Conservation (phyloP, 1,140 invertebrate species). For the Bombus impatiens region DNA sequence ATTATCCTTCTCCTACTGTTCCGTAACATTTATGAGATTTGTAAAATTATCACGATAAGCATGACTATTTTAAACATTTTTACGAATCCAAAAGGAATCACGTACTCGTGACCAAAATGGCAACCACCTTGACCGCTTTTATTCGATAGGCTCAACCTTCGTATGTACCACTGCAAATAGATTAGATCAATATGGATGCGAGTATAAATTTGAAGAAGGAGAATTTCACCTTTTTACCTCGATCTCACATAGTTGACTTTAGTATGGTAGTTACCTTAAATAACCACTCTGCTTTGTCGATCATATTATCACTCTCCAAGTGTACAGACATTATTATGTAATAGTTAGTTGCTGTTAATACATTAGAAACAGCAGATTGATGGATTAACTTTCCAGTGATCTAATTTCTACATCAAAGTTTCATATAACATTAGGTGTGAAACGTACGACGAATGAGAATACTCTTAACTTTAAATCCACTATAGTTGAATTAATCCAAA, state of each 20-base stretch:
- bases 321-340: neutral
- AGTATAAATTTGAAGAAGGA: slow-evolving; percentile 23
- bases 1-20: neutral
- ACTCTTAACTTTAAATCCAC: too few species aligned
- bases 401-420: neutral
- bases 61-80: neutral
- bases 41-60: neutral
- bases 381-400: neutral
- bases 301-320: neutral
- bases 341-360: neutral
- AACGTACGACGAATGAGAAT: neutral
- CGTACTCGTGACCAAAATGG: neutral
- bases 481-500: too few species aligned
- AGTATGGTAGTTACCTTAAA: neutral
- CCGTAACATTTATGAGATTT: neutral
- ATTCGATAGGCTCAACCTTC: neutral
- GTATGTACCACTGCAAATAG: slow-evolving; percentile 14
- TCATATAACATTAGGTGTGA: neutral
- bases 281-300: neutral
- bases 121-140: slow-evolving; percentile 42
- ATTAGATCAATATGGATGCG: slow-evolving; percentile 23
- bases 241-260: neutral
- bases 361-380: neutral
- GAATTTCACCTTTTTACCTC: neutral
- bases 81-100: neutral